phyloP scores from a whole-genome alignment of 2,797 vertebrate species.

The Syndactyla subalaris region DNA sequence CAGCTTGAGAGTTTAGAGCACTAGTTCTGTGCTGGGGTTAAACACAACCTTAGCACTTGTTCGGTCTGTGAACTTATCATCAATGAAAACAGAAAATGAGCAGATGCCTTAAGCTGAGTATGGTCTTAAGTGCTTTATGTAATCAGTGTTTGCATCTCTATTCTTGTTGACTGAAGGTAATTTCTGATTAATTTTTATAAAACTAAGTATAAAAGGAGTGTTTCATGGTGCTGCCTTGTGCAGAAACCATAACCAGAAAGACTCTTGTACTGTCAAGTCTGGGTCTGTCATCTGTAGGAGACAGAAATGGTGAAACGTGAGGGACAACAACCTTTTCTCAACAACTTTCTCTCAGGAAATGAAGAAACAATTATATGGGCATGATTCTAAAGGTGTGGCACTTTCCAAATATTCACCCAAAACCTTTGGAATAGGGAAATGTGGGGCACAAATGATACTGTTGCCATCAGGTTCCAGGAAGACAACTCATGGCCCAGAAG shows the following conservation, averaged over 20 bases:
- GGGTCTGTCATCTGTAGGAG: neutral
- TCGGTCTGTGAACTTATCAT: neutral
- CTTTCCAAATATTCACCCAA: neutral
- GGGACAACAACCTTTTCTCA: neutral
- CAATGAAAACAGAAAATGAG: neutral
- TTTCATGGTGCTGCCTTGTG: neutral
- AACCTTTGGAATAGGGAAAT: neutral
- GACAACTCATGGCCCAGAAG: neutral
- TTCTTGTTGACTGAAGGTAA: neutral
- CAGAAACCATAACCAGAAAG: neutral
- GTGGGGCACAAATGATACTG: neutral
- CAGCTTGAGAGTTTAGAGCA: neutral
- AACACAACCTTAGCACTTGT: neutral
- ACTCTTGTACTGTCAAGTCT: neutral
- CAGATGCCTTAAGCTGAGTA: neutral
- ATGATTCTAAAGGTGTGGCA: rapidly evolving
- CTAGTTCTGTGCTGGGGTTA: neutral
- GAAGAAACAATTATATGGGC: neutral
- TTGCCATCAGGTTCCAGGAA: neutral
- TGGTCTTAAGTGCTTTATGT: neutral
- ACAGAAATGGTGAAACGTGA: neutral
- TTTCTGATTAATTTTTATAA: neutral
- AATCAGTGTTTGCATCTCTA: neutral
- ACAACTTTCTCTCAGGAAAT: neutral
- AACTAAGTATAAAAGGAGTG: neutral